phyloP scores from a whole-genome alignment of 2,888 invertebrate genomes.

The Drosophila atripex region DNA sequence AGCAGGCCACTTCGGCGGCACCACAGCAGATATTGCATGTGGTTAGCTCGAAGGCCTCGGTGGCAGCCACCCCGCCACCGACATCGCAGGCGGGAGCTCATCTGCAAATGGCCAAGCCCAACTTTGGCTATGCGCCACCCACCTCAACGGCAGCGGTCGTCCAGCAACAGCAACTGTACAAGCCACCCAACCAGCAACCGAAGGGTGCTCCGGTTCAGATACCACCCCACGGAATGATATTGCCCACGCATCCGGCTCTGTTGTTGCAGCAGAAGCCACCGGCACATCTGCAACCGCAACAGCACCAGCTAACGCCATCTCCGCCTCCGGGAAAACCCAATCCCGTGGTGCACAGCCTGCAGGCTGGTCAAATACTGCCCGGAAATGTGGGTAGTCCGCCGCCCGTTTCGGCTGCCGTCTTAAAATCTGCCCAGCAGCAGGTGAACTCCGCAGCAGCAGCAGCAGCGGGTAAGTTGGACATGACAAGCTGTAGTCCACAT shows the following conservation, averaged over 20 bases:
- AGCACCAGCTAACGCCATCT: slow-evolving; percentile 76
- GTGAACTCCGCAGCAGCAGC: slow-evolving; percentile 78
- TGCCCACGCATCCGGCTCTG: slow-evolving; percentile 72
- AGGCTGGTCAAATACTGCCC: slow-evolving; percentile 83
- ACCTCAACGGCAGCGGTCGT: slow-evolving; percentile 41
- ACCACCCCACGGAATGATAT: slow-evolving; percentile 74
- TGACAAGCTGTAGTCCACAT: not conserved
- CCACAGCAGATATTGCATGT: slow-evolving; percentile 79
- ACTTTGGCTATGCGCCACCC: slow-evolving; percentile 58
- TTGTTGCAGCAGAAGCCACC: slow-evolving; percentile 72
- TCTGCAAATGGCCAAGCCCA: slow-evolving; percentile 56
- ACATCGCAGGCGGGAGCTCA: slow-evolving; percentile 35
- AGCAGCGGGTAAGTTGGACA: slow-evolving; percentile 79
- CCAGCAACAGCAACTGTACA: slow-evolving; percentile 67
- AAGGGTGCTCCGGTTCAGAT: slow-evolving; percentile 62
- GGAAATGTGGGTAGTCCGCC: slow-evolving; percentile 86
- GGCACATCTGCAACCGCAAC: slow-evolving; percentile 79
- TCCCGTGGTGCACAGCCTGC: slow-evolving; percentile 80
- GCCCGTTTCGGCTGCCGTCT: slow-evolving; percentile 64
- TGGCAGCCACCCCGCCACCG: slow-evolving; percentile 48
- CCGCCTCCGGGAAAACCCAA: slow-evolving; percentile 80
- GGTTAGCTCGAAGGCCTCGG: slow-evolving; percentile 77
- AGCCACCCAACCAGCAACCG: slow-evolving; percentile 69
- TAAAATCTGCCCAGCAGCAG: slow-evolving; percentile 70
- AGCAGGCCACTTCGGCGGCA: slow-evolving; percentile 66